A percentile compares a stretch with the other conserved stretches of the same genome.
These are phyloP conservation scores for Tragelaphus eurycerus DNA, from an alignment of 2,797 vertebrate species.

Conservation along the genomic window DNA sequence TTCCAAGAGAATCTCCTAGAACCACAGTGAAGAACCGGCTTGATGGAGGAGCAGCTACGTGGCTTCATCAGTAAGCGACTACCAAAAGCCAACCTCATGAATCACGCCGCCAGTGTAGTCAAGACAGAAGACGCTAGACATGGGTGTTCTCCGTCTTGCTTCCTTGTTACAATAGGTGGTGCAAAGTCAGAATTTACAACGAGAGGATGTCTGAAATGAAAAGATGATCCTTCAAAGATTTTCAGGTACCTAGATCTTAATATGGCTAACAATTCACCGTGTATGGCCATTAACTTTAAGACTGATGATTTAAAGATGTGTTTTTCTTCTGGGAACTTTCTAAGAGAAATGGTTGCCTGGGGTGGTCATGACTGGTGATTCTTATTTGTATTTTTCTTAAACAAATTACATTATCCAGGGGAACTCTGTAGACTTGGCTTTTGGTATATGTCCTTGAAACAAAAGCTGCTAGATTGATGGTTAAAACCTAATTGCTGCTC, in stretches of 20 bases:
- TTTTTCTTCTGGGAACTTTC: neutral
- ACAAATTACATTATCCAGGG: neutral
- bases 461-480: neutral
- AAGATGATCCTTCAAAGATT: fast-evolving
- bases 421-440: neutral
- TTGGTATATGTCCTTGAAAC: neutral
- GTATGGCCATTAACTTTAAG: neutral
- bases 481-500: neutral
- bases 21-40: neutral
- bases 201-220: fast-evolving
- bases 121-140: neutral
- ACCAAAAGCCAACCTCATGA: too few relatives aligned
- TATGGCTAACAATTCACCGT: too few relatives aligned
- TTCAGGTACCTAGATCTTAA: fast-evolving
- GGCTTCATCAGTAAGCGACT: neutral
- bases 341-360: neutral
- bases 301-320: neutral
- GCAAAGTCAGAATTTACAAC: neutral
- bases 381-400: neutral
- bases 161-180: neutral
- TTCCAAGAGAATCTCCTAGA: neutral
- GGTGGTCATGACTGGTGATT: neutral
- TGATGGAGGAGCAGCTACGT: neutral
- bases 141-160: fast-evolving
- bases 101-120: fast-evolving